phyloP scores from a whole-genome alignment of 2,797 vertebrate genomes.

The Manis crassicaudata region DNA sequence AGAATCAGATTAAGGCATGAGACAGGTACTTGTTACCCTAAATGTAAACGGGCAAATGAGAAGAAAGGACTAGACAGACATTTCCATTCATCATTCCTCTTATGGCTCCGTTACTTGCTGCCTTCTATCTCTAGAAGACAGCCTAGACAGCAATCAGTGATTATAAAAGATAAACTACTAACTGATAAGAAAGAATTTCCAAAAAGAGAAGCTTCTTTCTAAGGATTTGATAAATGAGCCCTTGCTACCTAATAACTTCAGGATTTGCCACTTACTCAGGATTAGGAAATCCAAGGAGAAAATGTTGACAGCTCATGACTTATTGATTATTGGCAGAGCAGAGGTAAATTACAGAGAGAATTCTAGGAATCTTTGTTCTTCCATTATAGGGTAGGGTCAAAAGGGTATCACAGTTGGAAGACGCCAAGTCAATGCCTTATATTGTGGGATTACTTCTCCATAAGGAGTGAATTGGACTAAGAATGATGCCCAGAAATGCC shows the following conservation, averaged over 20 bases:
- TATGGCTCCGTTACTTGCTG: not conserved
- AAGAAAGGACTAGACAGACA: not conserved
- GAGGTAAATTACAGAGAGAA: conserved; percentile 37
- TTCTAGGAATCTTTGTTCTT: not conserved
- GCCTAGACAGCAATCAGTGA: conserved; percentile 39
- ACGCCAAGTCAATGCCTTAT: not conserved
- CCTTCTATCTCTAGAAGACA: conserved; percentile 32
- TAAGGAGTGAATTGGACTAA: conserved; percentile 46
- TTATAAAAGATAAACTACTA: conserved; percentile 63
- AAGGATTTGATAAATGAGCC: conserved; percentile 42
- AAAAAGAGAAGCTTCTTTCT: conserved; percentile 2
- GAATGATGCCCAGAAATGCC: conserved; percentile 38
- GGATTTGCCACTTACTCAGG: conserved; percentile 38
- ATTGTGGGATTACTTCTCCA: not conserved
- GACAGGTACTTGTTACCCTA: not conserved
- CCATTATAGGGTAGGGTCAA: conserved; percentile 36
- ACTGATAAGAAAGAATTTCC: not conserved
- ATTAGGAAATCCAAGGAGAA: not conserved
- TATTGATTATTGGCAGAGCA: conserved; percentile 47
- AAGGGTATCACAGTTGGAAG: conserved; percentile 35
- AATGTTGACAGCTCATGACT: not conserved
- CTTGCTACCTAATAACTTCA: conserved; percentile 44
- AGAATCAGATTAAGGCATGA: not conserved
- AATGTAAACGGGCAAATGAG: not conserved
- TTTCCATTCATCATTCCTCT: conserved; percentile 47